Evolutionary conservation across 2,797 vertebrate genomes (phyloP).

Genomic region (Muraenolepis orangiensis): DNA sequence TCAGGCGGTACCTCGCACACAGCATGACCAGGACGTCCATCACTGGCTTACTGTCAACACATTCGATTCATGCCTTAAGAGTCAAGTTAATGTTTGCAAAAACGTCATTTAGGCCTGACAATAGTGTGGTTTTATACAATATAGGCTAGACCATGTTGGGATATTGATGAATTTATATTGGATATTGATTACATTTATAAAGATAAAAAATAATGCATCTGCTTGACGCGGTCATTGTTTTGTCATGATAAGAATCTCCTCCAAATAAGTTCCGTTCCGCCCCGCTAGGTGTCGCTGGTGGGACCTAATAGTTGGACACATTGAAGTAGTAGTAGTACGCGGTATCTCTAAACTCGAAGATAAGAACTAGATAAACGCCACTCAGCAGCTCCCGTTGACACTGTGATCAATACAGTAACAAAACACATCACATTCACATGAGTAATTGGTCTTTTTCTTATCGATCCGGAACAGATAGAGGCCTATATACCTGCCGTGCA

Average conservation of each 20-base stretch:
- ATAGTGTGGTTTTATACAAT: background rate
- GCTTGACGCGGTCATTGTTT: too few species aligned
- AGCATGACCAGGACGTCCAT: constrained; percentile 92
- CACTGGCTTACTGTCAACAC: constrained; percentile 83
- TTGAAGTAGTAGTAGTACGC: background rate
- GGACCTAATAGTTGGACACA: background rate
- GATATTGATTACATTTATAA: too few species aligned
- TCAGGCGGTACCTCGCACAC: constrained; percentile 88
- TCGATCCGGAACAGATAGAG: too few species aligned
- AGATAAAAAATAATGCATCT: too few species aligned
- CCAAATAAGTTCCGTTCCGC: background rate
- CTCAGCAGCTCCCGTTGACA: too few species aligned
- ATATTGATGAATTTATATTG: background rate
- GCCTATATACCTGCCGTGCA: constrained; percentile 89
- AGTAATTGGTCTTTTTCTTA: too few species aligned
- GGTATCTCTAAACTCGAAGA: background rate
- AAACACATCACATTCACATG: background rate
- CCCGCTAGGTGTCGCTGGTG: background rate
- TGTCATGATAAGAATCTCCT: too few species aligned
- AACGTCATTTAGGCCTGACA: background rate
- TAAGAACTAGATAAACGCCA: too few species aligned
- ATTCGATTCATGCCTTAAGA: background rate
- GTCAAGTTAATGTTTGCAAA: background rate
- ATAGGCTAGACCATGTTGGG: background rate
- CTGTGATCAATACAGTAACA: too few species aligned